Evolutionary conservation across 1,140 invertebrate species (phyloP), one percentile per base, ranked within the genome.

Genomic region (Drosophila ficusphila): DNA sequence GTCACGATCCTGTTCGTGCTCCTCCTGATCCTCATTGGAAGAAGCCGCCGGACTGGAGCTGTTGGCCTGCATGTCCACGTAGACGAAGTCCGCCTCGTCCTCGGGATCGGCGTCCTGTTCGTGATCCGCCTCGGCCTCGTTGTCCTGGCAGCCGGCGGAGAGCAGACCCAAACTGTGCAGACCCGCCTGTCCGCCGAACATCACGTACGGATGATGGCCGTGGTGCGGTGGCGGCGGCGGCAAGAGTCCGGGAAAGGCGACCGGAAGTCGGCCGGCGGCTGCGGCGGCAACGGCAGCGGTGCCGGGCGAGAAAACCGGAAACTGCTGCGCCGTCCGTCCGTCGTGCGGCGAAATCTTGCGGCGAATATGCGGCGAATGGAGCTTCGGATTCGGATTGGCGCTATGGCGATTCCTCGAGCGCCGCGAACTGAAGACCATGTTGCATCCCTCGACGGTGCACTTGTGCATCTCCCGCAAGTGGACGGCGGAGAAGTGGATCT

Each of bases 401-500:
- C 97, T 98, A 91, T 96, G 96, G 3, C 94, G 91, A 88, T 96
- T 96, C 7, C 96, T 92, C 54, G 95, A 95, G 38, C 95, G 94
- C 18, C 95, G 91, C 31, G 95, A 96, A 67, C 95, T 95, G 91
- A 97, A 97, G 74, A 96, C 94, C 93, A 96, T 96, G n/a, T 94
- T 94, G 92, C 96, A 97, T 34, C 95, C 95, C 56, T 94, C 93
- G 27, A 96, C 94, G 16, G 95, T 96, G 92, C 96, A 97, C 86
- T 95, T 94, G 91, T 95, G 95, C 95, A 96, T 95, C 90, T 96
- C 95, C 4, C 94, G 91, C 46, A 95, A 82, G 88, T 97, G 96
- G 33, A 99, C 99, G 0, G 99, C 99, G 48, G 98, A 99, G 90
- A 99, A 99, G 90, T 99, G 99, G 27, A 99, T 99, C 93, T 99